These are phyloP conservation scores for Caradrina kadenii DNA, from an alignment of 2,888 invertebrate genomes.

Conservation along the genomic window DNA sequence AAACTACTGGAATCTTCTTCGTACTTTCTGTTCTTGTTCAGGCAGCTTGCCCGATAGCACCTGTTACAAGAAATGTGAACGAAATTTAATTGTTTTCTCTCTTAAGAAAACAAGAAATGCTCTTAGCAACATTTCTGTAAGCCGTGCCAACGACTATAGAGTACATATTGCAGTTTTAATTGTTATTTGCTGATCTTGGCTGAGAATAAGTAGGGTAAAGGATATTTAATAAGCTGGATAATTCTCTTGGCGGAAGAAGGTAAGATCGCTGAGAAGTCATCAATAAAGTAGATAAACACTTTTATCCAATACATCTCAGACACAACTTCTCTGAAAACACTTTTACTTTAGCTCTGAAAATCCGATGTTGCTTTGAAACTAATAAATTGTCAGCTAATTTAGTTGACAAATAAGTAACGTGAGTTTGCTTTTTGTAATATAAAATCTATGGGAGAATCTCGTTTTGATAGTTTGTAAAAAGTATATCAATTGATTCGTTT, in stretches of 20 bases:
- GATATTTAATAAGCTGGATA: not conserved
- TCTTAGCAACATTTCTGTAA: slow-evolving; percentile 34
- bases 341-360: too few species aligned
- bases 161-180: slow-evolving; percentile 8
- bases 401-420: too few species aligned
- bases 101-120: slow-evolving; percentile 25
- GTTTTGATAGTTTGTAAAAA: too few species aligned
- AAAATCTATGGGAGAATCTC: too few species aligned
- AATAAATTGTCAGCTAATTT: too few species aligned
- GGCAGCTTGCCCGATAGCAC: slow-evolving; percentile 19
- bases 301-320: too few species aligned
- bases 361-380: too few species aligned
- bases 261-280: too few species aligned
- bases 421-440: too few species aligned
- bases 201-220: not conserved
- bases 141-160: slow-evolving; percentile 31
- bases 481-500: too few species aligned
- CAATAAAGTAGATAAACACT: too few species aligned
- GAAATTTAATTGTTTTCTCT: slow-evolving; percentile 44
- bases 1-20: slow-evolving; percentile 15
- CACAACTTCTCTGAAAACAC: too few species aligned
- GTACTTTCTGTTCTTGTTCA: not conserved
- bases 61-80: slow-evolving; percentile 44
- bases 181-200: slow-evolving; percentile 11
- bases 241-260: not conserved